Evolutionary conservation across 2,888 invertebrate species (phyloP), one percentile per base, ranked within the genome.

Genomic region (Tetragonula carbonaria): DNA sequence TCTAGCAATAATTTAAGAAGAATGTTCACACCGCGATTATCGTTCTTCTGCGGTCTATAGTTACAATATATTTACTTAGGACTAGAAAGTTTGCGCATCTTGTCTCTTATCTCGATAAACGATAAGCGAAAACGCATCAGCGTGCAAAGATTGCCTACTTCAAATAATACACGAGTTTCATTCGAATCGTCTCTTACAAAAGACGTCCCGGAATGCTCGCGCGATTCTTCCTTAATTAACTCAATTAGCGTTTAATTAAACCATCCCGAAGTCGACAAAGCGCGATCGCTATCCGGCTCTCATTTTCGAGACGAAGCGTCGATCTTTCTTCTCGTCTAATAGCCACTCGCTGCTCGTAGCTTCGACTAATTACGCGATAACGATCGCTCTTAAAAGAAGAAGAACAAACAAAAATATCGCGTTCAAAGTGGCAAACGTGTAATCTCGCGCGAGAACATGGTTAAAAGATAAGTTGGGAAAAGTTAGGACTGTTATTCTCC

Each of bases 211-310:
- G n/a, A 16, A 55, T 38, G 55, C n/a, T 1, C 18, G 50, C 28
- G 55, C 62, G 21, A 21, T 51, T 63, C 45, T 55, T 66, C 51
- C 65, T 53, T 68, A 82, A 82, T 82, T 81, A 81, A 71, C 57
- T 53, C 57, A 74, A 80, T 81, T 82, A 82, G 71, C 59, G 74
- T 51, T 66, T 82, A 74, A 82, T 82, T 82, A 80, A 59, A n/a
- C 73, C 73, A 21, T 16, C 53, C 33, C 55, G 23, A 45, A 51
- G 59, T 67, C 16, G 53, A 66, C 63, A 68, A 57, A 65, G 16
- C 57, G 66, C 78, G 78, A 78, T 72, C 50, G 57, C 21, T 66
- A 62, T 74, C 81, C 45, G 38, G 28, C 45, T 59, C 16, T 23
- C 53, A 51, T 78, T 59, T 78, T 67, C 33, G 50, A 51, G 62